Base-by-base conservation (phyloP, 2,113 vertebrate species). In the Machaerirhynchus nigripectus region DNA sequence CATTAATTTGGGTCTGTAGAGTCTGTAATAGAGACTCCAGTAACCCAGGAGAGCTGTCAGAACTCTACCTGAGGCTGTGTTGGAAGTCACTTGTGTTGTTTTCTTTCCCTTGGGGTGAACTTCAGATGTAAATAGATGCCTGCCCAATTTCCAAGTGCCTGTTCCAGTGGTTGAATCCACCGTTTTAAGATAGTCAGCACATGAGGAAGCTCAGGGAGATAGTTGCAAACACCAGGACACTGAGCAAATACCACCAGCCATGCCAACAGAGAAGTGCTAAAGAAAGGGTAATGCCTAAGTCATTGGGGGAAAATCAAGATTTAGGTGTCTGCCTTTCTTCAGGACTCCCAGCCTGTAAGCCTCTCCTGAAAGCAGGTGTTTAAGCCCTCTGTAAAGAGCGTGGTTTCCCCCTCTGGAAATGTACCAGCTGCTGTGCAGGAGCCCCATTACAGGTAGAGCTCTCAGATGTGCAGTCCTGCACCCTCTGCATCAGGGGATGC, bases 371-470 rank as follows among this genome's bases (percentile, higher is more conserved):
- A 78, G 64, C 37, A 87, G 31, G 5, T 13, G 7, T 76, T 86
- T 26, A 77, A 65, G 28, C 18, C 50, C 47, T 42, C 23, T 67
- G 7, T 73, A 28, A 42, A 55, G 35, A 59, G 11, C 26, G 9
- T 18, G 10, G 33, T 47, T 93, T 63, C 46, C 42, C 13, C 6
- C 12, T 37, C 70, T 46, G 60, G 50, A 89, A 50, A 39, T 0
- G 1, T 30, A 31, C 26, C 21, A 40, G 33, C 19, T 56, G 57
- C 35, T 63, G 30, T 57, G 47, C 57, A 16, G 9, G 31, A 70
- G 40, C 23, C 23, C 33, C 0, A 0, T 67, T 52, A 21, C 4
- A 56, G 4, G 10, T 8, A 17, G 42, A 55, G 16, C 23, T 27
- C 15, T 44, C 17, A 17, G 31, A 11, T 31, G 23, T 53, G 33